Conservation (phyloP, 2,888 invertebrate genomes). For the Bhutanitis thaidina region DNA sequence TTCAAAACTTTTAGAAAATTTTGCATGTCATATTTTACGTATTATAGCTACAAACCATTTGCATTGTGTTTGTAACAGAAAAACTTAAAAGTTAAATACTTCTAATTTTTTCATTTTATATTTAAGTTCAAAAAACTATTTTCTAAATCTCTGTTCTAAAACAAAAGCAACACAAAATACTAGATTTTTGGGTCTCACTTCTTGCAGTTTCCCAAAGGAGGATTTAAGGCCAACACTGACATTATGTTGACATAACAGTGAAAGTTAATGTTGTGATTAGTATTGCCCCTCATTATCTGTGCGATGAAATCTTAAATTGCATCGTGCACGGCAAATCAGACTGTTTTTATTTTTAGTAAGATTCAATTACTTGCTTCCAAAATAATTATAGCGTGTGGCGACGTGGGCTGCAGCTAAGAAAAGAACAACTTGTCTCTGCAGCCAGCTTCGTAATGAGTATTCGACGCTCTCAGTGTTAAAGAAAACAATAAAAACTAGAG, state of each 20-base stretch:
- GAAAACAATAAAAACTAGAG: slow-evolving; percentile 34
- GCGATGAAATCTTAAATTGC: slow-evolving; percentile 73
- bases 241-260: slow-evolving; percentile 51
- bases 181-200: slow-evolving; percentile 46
- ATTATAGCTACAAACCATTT: too few species aligned
- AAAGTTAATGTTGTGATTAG: slow-evolving; percentile 70
- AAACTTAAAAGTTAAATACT: too few species aligned
- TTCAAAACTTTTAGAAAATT: too few species aligned
- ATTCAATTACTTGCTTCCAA: slow-evolving; percentile 66
- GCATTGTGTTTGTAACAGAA: too few species aligned
- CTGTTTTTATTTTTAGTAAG: slow-evolving; percentile 66
- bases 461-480: slow-evolving; percentile 30
- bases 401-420: slow-evolving; percentile 45
- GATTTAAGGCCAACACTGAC: slow-evolving; percentile 64
- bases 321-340: slow-evolving; percentile 54
- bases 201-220: slow-evolving; percentile 66
- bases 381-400: slow-evolving; percentile 44
- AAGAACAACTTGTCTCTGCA: slow-evolving; percentile 40
- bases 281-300: slow-evolving; percentile 62
- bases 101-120: too few species aligned
- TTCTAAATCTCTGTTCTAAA: too few species aligned
- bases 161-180: too few species aligned
- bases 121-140: too few species aligned
- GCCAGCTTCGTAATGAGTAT: slow-evolving; percentile 39
- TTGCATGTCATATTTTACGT: too few species aligned